These are phyloP conservation scores for Nanorana parkeri DNA, from an alignment of 2,113 vertebrate species.

Conservation along the genomic window DNA sequence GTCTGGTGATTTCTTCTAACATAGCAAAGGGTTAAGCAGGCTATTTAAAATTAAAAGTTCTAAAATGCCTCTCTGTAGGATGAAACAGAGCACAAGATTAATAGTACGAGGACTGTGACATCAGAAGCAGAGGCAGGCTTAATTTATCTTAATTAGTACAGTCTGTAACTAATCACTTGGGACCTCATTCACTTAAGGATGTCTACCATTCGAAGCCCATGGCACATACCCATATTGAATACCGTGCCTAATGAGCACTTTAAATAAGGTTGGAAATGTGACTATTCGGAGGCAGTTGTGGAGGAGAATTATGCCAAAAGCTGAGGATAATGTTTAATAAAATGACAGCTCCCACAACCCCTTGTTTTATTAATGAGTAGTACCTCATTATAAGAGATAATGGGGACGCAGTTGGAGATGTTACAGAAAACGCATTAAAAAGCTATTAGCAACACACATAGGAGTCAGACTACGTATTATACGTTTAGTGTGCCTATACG, in stretches of 20 bases:
- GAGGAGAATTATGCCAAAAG: slow-evolving; percentile 39
- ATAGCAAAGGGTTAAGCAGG: slow-evolving; percentile 27
- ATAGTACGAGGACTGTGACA: slow-evolving; percentile 47
- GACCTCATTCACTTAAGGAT: slow-evolving; percentile 57
- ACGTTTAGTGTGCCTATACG: slow-evolving; percentile 25
- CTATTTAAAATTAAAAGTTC: slow-evolving; percentile 10
- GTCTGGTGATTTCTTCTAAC: too few species aligned
- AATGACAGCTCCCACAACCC: slow-evolving; percentile 54
- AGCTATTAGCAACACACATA: slow-evolving; percentile 46
- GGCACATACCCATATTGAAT: slow-evolving; percentile 52
- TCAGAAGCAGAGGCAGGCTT: slow-evolving; percentile 55
- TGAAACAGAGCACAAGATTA: slow-evolving; percentile 54
- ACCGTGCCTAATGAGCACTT: slow-evolving; percentile 56
- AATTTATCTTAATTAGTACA: slow-evolving; percentile 58
- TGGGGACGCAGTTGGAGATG: slow-evolving; percentile 53
- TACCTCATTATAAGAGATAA: slow-evolving; percentile 57
- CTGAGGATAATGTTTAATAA: slow-evolving; percentile 53
- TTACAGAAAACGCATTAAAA: slow-evolving; percentile 55
- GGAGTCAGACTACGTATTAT: slow-evolving; percentile 16
- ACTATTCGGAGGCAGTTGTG: slow-evolving; percentile 35
- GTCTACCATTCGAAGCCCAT: slow-evolving; percentile 48
- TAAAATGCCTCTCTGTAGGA: slow-evolving; percentile 40
- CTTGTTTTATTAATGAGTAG: slow-evolving; percentile 56
- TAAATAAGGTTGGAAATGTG: slow-evolving; percentile 55
- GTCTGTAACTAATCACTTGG: slow-evolving; percentile 58